Evolutionary conservation across 2,113 vertebrate genomes (phyloP), one percentile per base, ranked within the genome.

Genomic region (Antennarius striatus): DNA sequence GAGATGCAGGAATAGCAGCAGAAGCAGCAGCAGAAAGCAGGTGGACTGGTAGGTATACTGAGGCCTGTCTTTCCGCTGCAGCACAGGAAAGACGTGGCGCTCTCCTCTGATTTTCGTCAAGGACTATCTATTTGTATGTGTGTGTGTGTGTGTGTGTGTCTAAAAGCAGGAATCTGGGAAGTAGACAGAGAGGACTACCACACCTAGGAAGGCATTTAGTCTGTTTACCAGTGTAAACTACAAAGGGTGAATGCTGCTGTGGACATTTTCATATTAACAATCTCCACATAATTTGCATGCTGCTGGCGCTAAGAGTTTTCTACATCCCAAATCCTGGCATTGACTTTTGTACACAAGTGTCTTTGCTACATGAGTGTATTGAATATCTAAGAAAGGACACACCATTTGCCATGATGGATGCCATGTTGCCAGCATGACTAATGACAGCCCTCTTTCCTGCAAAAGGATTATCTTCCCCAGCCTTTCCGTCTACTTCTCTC

Each of bases 41-140:
- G 72, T 74, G 53, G 67, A 85, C 86, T 73, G 85, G 92, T 88
- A 92, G 83, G 91, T 91, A 86, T 83, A 68, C 85, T 79, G 62
- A 91, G 87, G 92, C 92, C 88, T 77, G 68, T 82, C 68, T 79
- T 58, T 76, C 66, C 80, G 84, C 79, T 83, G 80, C 81, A 82
- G 78, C 77, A 83, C 62, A 74, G 75, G 76, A 78, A 82, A 86
- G 80, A 68, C 74, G 76, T 63, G 9, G 58, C 62, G 42, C 75
- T 89, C 79, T 86, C 79, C 74, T 77, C 66, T 78, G 79, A 78
- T 88, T 70, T 73, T 68, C 51, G 63, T 87, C 82, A 89, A 90
- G 88, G 89, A 90, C 88, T 85, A 77, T 86, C 65, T 73, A 56
- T 72, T 64, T 74, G 70, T 81, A 54, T 36, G 51, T 55, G 65